A percentile compares a stretch with the other conserved stretches of the same genome.
Conservation (phyloP, 2,888 invertebrate species). For the Drosophila kokeensis region DNA sequence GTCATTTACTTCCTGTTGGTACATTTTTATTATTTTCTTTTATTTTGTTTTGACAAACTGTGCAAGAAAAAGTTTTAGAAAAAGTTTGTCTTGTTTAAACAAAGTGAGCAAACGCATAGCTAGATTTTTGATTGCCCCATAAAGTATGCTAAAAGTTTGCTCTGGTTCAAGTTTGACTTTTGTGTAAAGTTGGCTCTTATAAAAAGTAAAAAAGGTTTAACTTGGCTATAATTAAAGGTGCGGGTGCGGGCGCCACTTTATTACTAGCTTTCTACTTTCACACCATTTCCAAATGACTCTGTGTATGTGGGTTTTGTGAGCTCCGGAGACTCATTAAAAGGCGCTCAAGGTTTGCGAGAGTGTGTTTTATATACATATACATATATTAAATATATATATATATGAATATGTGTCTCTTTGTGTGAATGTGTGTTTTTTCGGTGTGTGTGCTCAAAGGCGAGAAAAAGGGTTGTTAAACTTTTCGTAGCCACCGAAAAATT, state of each 20-base stretch:
- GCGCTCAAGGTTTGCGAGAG: constrained; percentile 57
- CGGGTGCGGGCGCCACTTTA: constrained; percentile 29
- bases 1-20: constrained; percentile 29
- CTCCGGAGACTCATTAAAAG: constrained; percentile 76
- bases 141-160: constrained; percentile 55
- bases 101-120: constrained; percentile 33
- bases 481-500: constrained; percentile 25
- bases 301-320: constrained; percentile 60
- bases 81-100: constrained; percentile 43
- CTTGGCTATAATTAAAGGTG: constrained; percentile 72
- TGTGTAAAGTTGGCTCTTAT: constrained; percentile 29
- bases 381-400: background rate
- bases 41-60: constrained; percentile 10
- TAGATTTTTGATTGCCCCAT: constrained; percentile 64
- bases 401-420: constrained; percentile 1
- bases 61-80: constrained; percentile 8
- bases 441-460: constrained; percentile 29
- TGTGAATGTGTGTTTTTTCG: constrained; percentile 2
- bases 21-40: constrained; percentile 19
- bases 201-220: constrained; percentile 45
- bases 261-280: constrained; percentile 46
- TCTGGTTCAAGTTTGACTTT: constrained; percentile 34
- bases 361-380: constrained; percentile 3
- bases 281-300: constrained; percentile 10
- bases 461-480: constrained; percentile 72